Evolutionary conservation across 2,888 invertebrate genomes (phyloP).

Genomic region (Helicoverpa assulta): DNA sequence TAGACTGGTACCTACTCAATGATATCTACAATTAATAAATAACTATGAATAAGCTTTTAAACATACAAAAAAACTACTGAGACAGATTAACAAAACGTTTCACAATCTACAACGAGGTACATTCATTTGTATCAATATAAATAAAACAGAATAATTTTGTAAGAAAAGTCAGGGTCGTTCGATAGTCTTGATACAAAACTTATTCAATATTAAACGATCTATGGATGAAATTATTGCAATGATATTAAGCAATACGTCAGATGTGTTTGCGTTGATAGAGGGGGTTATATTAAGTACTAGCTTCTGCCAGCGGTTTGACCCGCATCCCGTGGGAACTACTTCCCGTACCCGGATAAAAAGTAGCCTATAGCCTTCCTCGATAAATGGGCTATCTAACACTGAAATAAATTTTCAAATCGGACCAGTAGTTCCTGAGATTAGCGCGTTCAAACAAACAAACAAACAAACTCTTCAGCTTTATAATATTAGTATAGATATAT

Average conservation of each 20-base stretch:
- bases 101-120: constrained; percentile 28
- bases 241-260: constrained; percentile 3
- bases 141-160: constrained; percentile 5
- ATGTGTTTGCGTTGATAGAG: background rate
- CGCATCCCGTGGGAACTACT: too few relatives aligned
- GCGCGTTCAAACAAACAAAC: too few relatives aligned
- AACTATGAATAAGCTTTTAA: background rate
- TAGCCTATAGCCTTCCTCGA: too few relatives aligned
- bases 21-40: background rate
- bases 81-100: constrained; percentile 7
- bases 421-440: too few relatives aligned
- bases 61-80: background rate
- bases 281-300: too few relatives aligned
- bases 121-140: constrained; percentile 22
- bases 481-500: too few relatives aligned
- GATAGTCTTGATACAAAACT: constrained; percentile 12
- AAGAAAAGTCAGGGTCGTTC: constrained; percentile 50
- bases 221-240: constrained; percentile 9
- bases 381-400: too few relatives aligned
- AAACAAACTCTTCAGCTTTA: too few relatives aligned
- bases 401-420: too few relatives aligned
- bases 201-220: constrained; percentile 9
- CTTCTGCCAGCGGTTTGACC: too few relatives aligned
- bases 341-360: too few relatives aligned
- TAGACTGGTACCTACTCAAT: too few relatives aligned